phyloP scores from a whole-genome alignment of 2,888 invertebrate genomes.

The Pollenia amentaria region DNA sequence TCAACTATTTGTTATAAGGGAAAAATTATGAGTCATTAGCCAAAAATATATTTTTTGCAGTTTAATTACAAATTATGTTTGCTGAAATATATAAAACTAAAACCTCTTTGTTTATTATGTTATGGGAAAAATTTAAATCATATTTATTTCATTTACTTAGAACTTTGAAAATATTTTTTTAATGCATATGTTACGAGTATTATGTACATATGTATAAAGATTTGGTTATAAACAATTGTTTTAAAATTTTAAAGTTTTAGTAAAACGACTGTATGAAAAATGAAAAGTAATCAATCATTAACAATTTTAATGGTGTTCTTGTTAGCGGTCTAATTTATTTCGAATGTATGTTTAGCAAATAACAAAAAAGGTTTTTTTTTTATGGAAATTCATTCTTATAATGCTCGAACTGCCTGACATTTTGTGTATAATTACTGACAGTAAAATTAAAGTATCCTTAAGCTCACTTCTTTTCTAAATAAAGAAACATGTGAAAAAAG shows the following conservation, averaged over 20 bases:
- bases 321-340: slow-evolving; percentile 27
- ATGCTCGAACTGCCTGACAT: slow-evolving; percentile 43
- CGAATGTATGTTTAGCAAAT: neutral
- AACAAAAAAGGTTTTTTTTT: neutral
- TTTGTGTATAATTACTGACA: neutral
- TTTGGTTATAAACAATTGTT: slow-evolving; percentile 29
- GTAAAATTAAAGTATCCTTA: neutral
- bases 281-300: slow-evolving; percentile 72
- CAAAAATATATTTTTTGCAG: slow-evolving; percentile 41
- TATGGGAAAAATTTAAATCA: slow-evolving; percentile 21
- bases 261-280: slow-evolving; percentile 23
- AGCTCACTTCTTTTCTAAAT: too few relatives aligned
- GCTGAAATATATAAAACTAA: slow-evolving; percentile 5
- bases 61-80: slow-evolving; percentile 43
- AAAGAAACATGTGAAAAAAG: too few relatives aligned
- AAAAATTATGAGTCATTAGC: slow-evolving; percentile 73
- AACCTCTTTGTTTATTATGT: slow-evolving; percentile 43
- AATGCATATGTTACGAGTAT: neutral
- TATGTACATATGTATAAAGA: neutral
- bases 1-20: slow-evolving; percentile 52
- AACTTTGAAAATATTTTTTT: neutral
- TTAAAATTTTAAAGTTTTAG: neutral
- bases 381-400: slow-evolving; percentile 55
- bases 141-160: slow-evolving; percentile 22
- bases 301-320: slow-evolving; percentile 45